Evolutionary conservation across 2,113 vertebrate genomes (phyloP).

Genomic region (Agelaius tricolor): DNA sequence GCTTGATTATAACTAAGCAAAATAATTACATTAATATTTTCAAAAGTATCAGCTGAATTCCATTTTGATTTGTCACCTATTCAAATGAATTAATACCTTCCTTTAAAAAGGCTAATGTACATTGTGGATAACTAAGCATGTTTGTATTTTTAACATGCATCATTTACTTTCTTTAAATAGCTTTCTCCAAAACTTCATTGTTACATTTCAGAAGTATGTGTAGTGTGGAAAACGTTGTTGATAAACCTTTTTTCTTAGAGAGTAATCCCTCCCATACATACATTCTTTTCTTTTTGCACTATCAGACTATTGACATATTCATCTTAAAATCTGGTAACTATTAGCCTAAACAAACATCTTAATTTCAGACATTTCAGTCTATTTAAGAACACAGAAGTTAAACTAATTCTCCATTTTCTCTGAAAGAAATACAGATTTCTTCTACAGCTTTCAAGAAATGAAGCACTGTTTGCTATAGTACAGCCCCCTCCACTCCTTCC

Average conservation of each 20-base stretch:
- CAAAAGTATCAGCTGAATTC: neutral
- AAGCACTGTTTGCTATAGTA: neutral
- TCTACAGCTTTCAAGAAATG: neutral
- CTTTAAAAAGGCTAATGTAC: neutral
- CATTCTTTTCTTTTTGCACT: neutral
- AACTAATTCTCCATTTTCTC: neutral
- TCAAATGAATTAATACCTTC: neutral
- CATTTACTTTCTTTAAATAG: neutral
- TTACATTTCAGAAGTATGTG: neutral
- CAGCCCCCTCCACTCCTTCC: neutral
- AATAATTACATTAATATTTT: neutral
- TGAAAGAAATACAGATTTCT: neutral
- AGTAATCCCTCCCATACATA: neutral
- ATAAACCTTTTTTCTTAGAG: neutral
- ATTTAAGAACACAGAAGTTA: neutral
- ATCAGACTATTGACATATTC: neutral
- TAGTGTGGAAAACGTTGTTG: neutral
- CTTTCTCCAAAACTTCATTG: neutral
- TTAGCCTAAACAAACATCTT: neutral
- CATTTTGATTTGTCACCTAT: neutral
- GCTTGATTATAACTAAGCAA: neutral
- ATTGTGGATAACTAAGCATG: neutral
- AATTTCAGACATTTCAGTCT: neutral
- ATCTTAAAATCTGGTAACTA: neutral
- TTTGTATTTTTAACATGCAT: neutral